Conservation (phyloP, 1,140 invertebrate species). For the Drosophila nikananu region DNA sequence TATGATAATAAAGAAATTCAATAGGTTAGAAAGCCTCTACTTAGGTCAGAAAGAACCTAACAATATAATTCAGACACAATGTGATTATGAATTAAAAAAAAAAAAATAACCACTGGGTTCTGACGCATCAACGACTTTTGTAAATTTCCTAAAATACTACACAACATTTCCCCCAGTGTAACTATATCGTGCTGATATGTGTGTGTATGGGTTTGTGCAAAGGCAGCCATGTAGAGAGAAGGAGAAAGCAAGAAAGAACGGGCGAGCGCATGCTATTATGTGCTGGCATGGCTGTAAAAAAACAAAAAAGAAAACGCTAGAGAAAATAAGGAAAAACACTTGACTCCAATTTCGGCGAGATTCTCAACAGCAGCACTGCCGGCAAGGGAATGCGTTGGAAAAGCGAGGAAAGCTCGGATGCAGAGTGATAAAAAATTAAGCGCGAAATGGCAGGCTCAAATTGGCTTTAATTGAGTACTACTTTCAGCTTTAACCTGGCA, state of each 20-base stretch:
- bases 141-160: not conserved
- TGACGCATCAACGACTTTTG: no score
- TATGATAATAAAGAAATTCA: no score
- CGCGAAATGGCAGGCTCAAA: constrained; percentile 20
- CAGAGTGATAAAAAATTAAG: constrained; percentile 47
- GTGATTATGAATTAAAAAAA: no score
- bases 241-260: constrained; percentile 5
- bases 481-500: constrained; percentile 20
- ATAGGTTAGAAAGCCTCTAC: no score
- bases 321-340: constrained; percentile 53
- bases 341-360: constrained; percentile 56
- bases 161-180: not conserved
- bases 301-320: constrained; percentile 16
- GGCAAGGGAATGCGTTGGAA: not conserved
- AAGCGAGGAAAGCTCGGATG: constrained; percentile 8
- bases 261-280: constrained; percentile 42
- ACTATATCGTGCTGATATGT: constrained; percentile 13
- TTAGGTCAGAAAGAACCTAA: no score
- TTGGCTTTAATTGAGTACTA: constrained; percentile 39
- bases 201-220: not conserved
- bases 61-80: no score
- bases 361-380: constrained; percentile 30
- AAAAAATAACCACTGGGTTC: no score
- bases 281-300: constrained; percentile 48
- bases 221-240: not conserved